These are phyloP conservation scores for Copidosoma aretas DNA, from an alignment of 2,888 invertebrate genomes.

Conservation along the genomic window DNA sequence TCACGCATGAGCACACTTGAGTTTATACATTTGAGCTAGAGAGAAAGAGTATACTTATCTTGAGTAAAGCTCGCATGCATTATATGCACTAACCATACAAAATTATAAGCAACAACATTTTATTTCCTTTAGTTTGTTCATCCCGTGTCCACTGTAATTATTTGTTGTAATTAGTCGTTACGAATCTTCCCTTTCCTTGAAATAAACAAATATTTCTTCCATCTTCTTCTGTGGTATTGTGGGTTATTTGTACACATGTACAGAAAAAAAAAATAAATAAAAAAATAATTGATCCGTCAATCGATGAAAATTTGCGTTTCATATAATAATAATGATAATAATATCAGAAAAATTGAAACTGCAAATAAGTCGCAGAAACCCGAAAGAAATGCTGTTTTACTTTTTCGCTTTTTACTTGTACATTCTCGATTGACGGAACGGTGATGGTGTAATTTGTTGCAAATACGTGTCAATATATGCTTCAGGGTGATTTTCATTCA, in stretches of 20 bases:
- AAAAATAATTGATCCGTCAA: conserved; percentile 33
- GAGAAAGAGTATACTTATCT: conserved; percentile 38
- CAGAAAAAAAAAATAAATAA: too few relatives aligned
- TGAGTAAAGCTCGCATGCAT: conserved; percentile 56
- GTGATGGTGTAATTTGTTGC: conserved; percentile 34
- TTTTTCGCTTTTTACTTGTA: too few relatives aligned
- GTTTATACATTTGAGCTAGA: conserved; percentile 44
- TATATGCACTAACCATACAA: conserved; percentile 56
- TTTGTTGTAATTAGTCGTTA: conserved; percentile 17
- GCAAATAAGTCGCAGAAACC: conserved; percentile 40
- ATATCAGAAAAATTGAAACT: conserved; percentile 14
- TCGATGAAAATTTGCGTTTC: conserved; percentile 31
- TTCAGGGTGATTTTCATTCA: conserved; percentile 13
- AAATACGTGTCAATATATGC: conserved; percentile 24
- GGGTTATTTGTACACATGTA: conserved; percentile 18
- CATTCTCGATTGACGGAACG: conserved; percentile 39
- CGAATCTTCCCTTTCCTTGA: conserved; percentile 9
- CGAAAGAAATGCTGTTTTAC: conserved; percentile 7
- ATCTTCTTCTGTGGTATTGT: conserved; percentile 21
- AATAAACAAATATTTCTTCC: conserved; percentile 14
- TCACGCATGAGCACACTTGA: conserved; percentile 56
- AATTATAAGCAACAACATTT: conserved; percentile 42
- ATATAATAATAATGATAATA: too few relatives aligned
- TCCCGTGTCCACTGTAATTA: conserved; percentile 24
- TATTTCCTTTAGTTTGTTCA: conserved; percentile 41